These are phyloP conservation scores for Excalfactoria chinensis DNA, from an alignment of 2,113 vertebrate species.

Conservation along the genomic window DNA sequence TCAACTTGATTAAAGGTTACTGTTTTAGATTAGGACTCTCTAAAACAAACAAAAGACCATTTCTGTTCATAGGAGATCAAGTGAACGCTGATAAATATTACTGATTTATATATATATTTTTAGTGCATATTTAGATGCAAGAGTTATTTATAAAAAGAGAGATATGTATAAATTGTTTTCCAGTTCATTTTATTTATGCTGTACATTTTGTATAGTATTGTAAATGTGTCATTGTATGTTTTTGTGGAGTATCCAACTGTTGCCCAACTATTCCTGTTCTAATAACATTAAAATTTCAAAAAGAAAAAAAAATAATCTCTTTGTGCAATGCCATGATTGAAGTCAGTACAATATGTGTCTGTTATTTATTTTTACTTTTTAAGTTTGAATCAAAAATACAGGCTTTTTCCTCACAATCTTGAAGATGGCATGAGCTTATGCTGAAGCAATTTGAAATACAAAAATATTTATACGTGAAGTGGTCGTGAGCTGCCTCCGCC, in stretches of 20 bases:
- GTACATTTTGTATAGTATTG: background rate
- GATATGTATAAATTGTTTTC: background rate
- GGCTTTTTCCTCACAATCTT: background rate
- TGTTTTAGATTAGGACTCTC: background rate
- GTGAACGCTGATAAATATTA: background rate
- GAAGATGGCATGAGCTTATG: background rate
- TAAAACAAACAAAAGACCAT: background rate
- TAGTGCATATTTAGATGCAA: background rate
- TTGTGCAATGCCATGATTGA: slow-evolving; percentile 15
- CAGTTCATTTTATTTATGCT: background rate
- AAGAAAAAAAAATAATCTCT: background rate
- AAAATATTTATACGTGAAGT: background rate
- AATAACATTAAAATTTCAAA: slow-evolving; percentile 11
- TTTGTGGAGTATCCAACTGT: background rate
- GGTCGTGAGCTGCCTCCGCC: background rate
- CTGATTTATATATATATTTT: too few species aligned
- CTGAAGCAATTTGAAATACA: background rate
- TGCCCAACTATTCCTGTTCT: background rate
- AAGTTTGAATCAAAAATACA: background rate
- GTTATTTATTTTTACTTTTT: background rate
- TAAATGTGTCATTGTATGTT: background rate
- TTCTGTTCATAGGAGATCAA: background rate
- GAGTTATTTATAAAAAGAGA: background rate
- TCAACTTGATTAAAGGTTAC: background rate
- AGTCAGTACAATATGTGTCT: background rate